Conservation (phyloP, 2,113 vertebrate genomes). For the Dolichotis patagonum region DNA sequence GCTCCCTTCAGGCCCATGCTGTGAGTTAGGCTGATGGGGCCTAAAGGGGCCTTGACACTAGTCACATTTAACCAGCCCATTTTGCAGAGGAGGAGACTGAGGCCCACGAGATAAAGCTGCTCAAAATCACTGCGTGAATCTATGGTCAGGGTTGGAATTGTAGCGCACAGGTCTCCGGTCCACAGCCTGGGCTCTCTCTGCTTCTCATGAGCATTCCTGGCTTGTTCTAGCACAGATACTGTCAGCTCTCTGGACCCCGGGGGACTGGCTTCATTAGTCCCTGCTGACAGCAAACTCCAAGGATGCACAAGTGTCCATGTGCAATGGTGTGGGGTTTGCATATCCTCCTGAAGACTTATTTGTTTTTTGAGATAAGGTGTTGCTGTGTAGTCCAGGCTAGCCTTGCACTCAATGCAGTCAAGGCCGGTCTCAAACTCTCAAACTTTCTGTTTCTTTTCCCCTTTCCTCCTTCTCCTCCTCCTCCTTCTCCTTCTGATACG, state of each 20-base stretch:
- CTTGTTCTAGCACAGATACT: neutral
- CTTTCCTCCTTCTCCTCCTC: no score
- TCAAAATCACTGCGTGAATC: neutral
- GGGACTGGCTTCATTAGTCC: neutral
- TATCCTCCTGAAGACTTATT: neutral
- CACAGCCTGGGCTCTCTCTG: neutral
- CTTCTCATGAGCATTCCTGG: neutral
- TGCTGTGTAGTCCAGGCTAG: neutral
- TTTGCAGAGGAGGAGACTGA: conserved; percentile 33
- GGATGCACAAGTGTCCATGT: neutral
- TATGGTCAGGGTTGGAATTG: neutral
- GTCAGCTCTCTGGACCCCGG: neutral
- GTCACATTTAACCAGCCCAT: neutral
- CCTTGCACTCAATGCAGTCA: neutral
- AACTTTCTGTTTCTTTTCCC: no score
- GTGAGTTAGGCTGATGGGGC: neutral
- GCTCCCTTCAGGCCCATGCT: neutral
- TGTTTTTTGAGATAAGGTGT: neutral
- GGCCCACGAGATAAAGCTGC: neutral
- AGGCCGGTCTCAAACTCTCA: no score
- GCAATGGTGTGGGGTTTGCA: neutral
- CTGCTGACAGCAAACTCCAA: neutral
- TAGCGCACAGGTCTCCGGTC: neutral
- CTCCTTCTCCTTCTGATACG: neutral
- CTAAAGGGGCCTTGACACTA: no score